Percentiles rank a stretch among this genome's conserved stretches.
These are phyloP conservation scores for Biston stratarius DNA, from an alignment of 2,888 invertebrate genomes.

Conservation along the genomic window DNA sequence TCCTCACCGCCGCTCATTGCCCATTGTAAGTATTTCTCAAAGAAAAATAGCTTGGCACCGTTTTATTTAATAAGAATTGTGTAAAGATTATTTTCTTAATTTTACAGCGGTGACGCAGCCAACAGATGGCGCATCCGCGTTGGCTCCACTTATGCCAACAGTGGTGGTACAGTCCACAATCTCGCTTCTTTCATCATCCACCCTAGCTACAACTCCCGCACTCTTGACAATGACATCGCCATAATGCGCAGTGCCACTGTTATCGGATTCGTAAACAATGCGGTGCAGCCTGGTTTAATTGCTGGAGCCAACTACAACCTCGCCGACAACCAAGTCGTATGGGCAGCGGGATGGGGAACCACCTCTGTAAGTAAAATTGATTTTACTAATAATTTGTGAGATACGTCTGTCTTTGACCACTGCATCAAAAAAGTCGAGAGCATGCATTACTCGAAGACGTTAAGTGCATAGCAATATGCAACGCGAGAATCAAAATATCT, in stretches of 20 bases:
- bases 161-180: conserved; percentile 56
- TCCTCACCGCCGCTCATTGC: conserved; percentile 59
- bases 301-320: conserved; percentile 58
- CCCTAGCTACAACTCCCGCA: conserved; percentile 54
- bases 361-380: conserved; percentile 52
- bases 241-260: conserved; percentile 53
- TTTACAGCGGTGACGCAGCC: conserved; percentile 47
- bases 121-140: conserved; percentile 55
- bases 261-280: conserved; percentile 48
- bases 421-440: too few relatives aligned
- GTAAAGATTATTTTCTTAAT: neutral
- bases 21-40: conserved; percentile 43
- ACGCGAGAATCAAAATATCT: too few relatives aligned
- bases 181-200: conserved; percentile 54
- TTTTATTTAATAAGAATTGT: too few relatives aligned
- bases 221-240: conserved; percentile 62
- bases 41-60: neutral
- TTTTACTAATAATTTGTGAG: neutral
- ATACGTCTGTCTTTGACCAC: too few relatives aligned
- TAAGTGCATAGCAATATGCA: too few relatives aligned
- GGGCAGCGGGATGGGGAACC: conserved; percentile 77
- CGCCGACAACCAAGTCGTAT: conserved; percentile 59
- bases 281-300: conserved; percentile 52
- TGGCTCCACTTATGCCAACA: conserved; percentile 56
- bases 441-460: too few relatives aligned